Evolutionary conservation across 2,113 vertebrate species (phyloP), one percentile per base, ranked within the genome.

Genomic region (Calypte anna): DNA sequence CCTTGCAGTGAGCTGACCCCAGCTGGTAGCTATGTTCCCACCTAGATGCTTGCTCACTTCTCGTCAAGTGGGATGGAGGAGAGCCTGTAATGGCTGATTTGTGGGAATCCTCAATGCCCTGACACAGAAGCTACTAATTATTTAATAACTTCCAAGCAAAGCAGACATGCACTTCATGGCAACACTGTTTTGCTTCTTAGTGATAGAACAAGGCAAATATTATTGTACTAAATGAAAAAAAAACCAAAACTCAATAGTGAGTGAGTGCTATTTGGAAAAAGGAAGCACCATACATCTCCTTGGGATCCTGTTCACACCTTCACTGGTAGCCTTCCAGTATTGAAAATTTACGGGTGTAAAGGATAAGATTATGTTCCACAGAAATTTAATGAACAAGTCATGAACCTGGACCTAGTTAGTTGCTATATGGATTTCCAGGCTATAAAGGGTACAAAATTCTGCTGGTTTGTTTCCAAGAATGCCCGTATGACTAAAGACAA

Each of bases 221-320:
- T 46, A 55, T 16, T 40, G 28, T 25, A 79, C 9, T 59, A 59
- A 48, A 69, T 17, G 8, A 19, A 76, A 72, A 54, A 46, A 25
- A 25, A 14, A 11, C 14, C 31, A 28, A 44, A 50, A 74, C 40
- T 10, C 40, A 40, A 40, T 10, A 8, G 27, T 3, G 1, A 81
- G 50, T 70, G 12, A 33, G 20, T 28, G 40, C 24, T 46, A 9
- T 23, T 8, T 23, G 50, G 31, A 73, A 91, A 40, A 70, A 87
- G 20, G 14, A 82, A 87, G 46, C 14, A 40, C 23, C 25, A 76
- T 20, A 38, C 20, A 12, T 14, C 46, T 23, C 63, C 17, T 40
- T 1, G 0, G 28, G 30, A 46, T 57, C 82, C 9, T 40, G 33
- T n/a, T 88, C 46, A 51, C 0, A 0, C 9, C 46, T 73, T 76